phyloP scores from a whole-genome alignment of 2,888 invertebrate genomes.

The Papilio protenor region DNA sequence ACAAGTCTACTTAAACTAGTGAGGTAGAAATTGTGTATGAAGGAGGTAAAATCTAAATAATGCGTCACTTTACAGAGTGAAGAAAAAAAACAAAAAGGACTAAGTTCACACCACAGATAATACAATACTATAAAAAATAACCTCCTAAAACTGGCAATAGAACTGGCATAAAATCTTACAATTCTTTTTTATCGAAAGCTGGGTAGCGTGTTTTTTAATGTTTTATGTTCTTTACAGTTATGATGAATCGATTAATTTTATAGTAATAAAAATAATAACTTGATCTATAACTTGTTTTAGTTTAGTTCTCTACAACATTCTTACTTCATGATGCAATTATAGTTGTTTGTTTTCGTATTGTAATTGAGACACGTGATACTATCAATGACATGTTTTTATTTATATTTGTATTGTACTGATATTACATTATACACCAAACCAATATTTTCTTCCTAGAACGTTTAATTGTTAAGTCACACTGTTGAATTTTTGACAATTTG shows the following conservation, averaged over 20 bases:
- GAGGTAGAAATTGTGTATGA: too few relatives aligned
- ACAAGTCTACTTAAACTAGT: neutral
- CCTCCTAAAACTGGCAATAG: too few relatives aligned
- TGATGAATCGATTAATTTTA: neutral
- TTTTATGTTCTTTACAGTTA: neutral
- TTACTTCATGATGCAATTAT: neutral
- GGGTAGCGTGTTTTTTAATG: neutral
- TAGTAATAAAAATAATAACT: neutral
- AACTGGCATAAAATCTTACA: neutral
- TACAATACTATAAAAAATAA: too few relatives aligned
- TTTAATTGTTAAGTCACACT: too few relatives aligned
- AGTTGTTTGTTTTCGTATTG: neutral
- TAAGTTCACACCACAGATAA: too few relatives aligned
- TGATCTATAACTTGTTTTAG: neutral
- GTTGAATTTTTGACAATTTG: too few relatives aligned
- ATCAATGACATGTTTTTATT: neutral
- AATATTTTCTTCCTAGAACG: too few relatives aligned
- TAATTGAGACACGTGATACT: neutral
- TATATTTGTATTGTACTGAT: slow-evolving; percentile 5
- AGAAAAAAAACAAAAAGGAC: too few relatives aligned
- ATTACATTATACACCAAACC: neutral
- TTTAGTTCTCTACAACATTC: neutral
- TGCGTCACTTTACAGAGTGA: too few relatives aligned
- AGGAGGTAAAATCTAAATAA: too few relatives aligned
- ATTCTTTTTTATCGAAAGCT: neutral